A percentile compares a stretch with the other conserved stretches of the same genome.
phyloP scores from a whole-genome alignment of 2,113 vertebrate genomes.

The Columba janthina region DNA sequence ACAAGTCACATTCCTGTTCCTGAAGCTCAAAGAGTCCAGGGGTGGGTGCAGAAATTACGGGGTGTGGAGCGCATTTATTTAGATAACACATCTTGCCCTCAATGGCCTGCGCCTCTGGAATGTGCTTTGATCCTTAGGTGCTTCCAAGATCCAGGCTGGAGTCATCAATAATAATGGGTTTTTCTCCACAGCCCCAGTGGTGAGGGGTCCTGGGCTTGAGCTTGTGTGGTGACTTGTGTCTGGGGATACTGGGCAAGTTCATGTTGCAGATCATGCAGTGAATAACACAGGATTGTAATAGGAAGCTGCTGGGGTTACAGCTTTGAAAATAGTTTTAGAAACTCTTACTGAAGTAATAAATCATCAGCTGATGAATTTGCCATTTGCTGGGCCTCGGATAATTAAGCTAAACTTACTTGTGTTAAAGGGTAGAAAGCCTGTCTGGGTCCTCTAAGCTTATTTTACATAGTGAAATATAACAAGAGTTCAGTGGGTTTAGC shows the following conservation, averaged over 20 bases:
- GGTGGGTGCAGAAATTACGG: neutral
- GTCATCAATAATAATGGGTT: rapidly evolving
- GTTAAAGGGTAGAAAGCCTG: neutral
- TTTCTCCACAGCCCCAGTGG: neutral
- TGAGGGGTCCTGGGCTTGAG: neutral
- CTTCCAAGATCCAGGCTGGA: neutral
- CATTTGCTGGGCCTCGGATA: neutral
- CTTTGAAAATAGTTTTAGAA: neutral
- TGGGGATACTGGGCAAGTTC: rapidly evolving
- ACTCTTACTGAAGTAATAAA: neutral
- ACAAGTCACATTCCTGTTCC: neutral
- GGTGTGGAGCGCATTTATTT: neutral
- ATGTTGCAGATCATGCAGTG: rapidly evolving
- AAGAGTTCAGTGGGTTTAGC: neutral
- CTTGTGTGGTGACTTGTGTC: neutral
- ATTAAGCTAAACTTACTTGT: neutral
- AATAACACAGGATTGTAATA: too few relatives aligned
- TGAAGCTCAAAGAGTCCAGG: neutral
- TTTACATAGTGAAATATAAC: neutral
- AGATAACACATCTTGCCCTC: neutral
- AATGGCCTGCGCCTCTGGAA: neutral
- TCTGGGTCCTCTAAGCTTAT: neutral
- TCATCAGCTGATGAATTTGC: neutral
- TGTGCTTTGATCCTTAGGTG: neutral
- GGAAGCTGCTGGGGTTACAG: neutral